Base-by-base conservation (phyloP, 2,797 vertebrate species). In the Sandelia bainsii region DNA sequence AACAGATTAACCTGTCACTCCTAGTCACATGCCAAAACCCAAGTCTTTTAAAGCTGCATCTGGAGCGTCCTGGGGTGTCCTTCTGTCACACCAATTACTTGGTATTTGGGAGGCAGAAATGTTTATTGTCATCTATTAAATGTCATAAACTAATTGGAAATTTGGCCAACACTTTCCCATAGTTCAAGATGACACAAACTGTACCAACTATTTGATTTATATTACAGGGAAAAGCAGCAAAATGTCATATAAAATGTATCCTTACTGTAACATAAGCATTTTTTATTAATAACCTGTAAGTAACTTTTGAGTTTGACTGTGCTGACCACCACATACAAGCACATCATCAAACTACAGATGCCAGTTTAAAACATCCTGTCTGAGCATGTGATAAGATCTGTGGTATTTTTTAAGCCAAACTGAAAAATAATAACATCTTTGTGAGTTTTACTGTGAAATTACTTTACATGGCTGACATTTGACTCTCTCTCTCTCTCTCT, bases 21-120 rank as follows among this genome's bases (percentile, higher is more conserved):
- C 51, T 0, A 20, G 71, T 75, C 82, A 44, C 63, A 6, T 20
- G 66, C 65, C 75, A 58, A 63, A 57, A 65, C 62, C 51, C 40
- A 29, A 77, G 80, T 58, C 66, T 34, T 79, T 86, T 79, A 84
- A 87, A 85, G 80, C 73, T 82, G 79, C 80, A 84, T 84, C 74
- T 82, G 82, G 75, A 81, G 44, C 51, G 16, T 45, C 50, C 48
- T 3, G 60, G 66, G 20, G 32, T 8, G 48, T 64, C 82, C 78
- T 70, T 83, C 81, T 82, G 85, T 79, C 82, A 45, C 66, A 46
- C 56, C 53, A 77, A 64, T 77, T 79, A 80, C 85, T 82, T 75
- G n/a, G 74, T 69, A 64, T 72, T 62, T 52, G 40, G 61, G 48
- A 61, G 19, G 60, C 32, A n/a, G n/a, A n/a, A n/a, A n/a, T n/a